These are phyloP conservation scores for Tolmerus cingulatus DNA, from an alignment of 2,888 invertebrate species.

Conservation along the genomic window DNA sequence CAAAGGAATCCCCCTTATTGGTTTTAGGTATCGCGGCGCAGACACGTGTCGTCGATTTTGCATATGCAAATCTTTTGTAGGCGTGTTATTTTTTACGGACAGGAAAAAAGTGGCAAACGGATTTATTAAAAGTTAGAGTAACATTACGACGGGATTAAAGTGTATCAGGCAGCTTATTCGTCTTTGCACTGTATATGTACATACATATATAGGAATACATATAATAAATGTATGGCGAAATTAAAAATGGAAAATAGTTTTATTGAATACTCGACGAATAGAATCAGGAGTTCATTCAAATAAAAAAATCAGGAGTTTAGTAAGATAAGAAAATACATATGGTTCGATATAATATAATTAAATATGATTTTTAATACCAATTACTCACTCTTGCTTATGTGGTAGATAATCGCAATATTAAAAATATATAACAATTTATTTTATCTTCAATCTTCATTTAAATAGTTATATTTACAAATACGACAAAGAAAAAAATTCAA, in stretches of 20 bases:
- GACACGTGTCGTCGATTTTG: neutral
- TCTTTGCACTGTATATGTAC: neutral
- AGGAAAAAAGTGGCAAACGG: neutral
- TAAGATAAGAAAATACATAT: no score
- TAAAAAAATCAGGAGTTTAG: no score
- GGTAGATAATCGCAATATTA: no score
- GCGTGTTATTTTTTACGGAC: neutral
- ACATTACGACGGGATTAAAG: neutral
- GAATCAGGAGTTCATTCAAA: neutral
- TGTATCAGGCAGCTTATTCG: neutral
- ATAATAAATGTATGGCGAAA: neutral
- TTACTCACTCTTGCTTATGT: no score
- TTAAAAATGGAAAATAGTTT: neutral
- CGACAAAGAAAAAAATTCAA: no score
- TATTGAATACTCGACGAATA: neutral
- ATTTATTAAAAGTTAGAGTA: neutral
- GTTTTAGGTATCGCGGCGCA: no score
- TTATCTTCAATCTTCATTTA: no score
- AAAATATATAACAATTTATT: no score
- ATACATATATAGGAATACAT: neutral
- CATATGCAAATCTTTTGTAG: neutral
- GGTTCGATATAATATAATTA: no score
- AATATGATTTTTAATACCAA: no score
- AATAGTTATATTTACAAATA: no score
- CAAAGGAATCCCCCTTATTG: neutral